These are phyloP conservation scores for Varanus salvator DNA, from an alignment of 2,113 vertebrate genomes.

Conservation along the genomic window DNA sequence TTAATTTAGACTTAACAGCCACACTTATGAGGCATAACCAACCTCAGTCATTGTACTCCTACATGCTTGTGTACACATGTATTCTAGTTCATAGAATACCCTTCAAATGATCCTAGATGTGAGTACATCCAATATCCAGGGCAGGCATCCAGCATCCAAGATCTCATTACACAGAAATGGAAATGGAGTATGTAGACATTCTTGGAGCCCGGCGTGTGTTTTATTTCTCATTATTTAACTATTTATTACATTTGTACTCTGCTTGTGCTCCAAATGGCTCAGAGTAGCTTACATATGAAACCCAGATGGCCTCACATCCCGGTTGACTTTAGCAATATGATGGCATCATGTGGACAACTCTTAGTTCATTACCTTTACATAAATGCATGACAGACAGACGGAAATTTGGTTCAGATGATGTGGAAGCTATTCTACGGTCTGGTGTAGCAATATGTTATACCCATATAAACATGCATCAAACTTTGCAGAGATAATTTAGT, in stretches of 20 bases:
- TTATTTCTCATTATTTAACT: not conserved
- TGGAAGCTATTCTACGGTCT: not conserved
- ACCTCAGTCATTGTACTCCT: not conserved
- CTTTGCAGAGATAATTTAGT: not conserved
- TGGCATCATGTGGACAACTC: not conserved
- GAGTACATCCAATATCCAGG: not conserved
- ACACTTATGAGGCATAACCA: not conserved
- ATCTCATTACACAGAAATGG: not conserved
- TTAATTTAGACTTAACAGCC: not conserved
- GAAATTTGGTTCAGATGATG: not conserved
- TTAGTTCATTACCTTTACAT: slow-evolving; percentile 32
- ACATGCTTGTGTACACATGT: not conserved
- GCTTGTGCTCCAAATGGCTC: not conserved
- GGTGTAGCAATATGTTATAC: not conserved
- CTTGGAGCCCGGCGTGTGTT: not conserved
- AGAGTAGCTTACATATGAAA: not conserved
- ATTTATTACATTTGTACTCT: not conserved
- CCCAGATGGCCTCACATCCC: slow-evolving; percentile 19
- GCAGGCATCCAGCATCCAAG: not conserved
- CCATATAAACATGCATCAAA: no score
- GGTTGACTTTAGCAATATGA: not conserved
- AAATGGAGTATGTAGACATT: not conserved
- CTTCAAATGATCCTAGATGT: not conserved
- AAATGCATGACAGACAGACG: not conserved
- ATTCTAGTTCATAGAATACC: not conserved